Percentiles rank a stretch among this genome's conserved stretches.
Conservation (phyloP, 1,140 invertebrate species). For the Zaprionus vittiger region DNA sequence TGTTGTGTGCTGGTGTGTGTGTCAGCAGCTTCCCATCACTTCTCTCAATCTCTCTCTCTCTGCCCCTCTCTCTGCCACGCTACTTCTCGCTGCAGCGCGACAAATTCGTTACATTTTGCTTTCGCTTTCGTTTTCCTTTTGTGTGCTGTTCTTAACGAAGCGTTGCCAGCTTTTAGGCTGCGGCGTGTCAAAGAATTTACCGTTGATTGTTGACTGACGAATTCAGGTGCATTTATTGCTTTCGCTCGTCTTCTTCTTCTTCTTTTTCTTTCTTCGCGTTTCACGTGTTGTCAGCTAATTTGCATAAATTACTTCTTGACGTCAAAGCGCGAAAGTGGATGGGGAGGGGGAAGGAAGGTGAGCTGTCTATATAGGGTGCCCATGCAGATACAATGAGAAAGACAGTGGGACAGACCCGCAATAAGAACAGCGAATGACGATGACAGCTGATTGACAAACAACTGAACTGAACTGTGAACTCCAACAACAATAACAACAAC, state of each 20-base stretch:
- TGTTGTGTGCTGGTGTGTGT: not conserved
- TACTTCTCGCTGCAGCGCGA: not conserved
- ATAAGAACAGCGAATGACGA: conserved; percentile 30
- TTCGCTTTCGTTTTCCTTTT: not conserved
- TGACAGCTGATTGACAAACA: conserved; percentile 50
- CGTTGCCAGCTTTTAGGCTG: conserved; percentile 59
- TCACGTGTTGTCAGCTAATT: conserved; percentile 71
- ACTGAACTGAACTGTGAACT: conserved; percentile 15
- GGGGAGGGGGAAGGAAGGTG: not conserved
- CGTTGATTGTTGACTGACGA: conserved; percentile 47
- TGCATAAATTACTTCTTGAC: conserved; percentile 57
- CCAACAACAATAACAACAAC: conserved; percentile 12
- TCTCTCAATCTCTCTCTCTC: not conserved
- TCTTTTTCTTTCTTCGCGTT: not conserved
- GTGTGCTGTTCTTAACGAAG: not conserved
- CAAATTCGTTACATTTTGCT: not conserved
- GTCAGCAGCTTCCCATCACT: conserved; percentile 6
- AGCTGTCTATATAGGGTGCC: not conserved
- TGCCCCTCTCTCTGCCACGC: not conserved
- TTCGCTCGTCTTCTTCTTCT: not conserved
- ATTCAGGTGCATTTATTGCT: conserved; percentile 11
- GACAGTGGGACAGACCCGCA: not conserved
- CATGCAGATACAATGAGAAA: not conserved
- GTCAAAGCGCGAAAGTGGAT: not conserved
- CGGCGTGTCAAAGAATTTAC: conserved; percentile 43